Evolutionary conservation across 1,140 invertebrate genomes (phyloP).

Genomic region (Rhagoletis zephyria): DNA sequence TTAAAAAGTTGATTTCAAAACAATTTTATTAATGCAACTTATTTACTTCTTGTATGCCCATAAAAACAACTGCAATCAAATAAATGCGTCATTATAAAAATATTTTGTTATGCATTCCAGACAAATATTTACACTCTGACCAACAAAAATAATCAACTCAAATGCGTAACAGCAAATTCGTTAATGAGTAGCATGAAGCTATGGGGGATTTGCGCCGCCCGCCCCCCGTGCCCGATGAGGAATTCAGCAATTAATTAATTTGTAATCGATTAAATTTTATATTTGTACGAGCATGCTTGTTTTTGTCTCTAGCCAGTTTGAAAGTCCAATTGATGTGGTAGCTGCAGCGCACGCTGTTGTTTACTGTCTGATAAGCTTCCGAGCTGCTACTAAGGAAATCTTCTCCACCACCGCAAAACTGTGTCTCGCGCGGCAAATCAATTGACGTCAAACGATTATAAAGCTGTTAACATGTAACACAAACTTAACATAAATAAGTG

Average conservation of each 20-base stretch:
- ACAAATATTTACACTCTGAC: background rate
- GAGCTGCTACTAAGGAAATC: background rate
- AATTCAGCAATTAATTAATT: background rate
- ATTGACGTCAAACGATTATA: slow-evolving; percentile 51
- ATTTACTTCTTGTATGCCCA: too few species aligned
- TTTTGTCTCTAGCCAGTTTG: background rate
- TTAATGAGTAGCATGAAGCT: too few species aligned
- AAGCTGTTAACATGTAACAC: slow-evolving; percentile 23
- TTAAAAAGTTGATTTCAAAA: too few species aligned
- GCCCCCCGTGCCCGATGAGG: background rate
- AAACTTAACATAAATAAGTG: background rate
- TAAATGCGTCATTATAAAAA: too few species aligned
- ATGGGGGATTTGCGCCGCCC: background rate
- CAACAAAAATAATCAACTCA: background rate
- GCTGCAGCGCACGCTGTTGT: background rate
- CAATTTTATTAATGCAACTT: too few species aligned
- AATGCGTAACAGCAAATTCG: background rate
- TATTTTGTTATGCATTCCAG: background rate
- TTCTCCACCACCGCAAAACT: background rate
- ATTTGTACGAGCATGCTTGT: background rate
- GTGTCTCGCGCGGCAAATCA: background rate
- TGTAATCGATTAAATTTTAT: background rate
- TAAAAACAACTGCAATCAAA: too few species aligned
- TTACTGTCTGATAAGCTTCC: slow-evolving; percentile 13
- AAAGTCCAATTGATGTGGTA: slow-evolving; percentile 20